Evolutionary conservation across 2,113 vertebrate genomes (phyloP).

Genomic region (Eubucco bourcierii): DNA sequence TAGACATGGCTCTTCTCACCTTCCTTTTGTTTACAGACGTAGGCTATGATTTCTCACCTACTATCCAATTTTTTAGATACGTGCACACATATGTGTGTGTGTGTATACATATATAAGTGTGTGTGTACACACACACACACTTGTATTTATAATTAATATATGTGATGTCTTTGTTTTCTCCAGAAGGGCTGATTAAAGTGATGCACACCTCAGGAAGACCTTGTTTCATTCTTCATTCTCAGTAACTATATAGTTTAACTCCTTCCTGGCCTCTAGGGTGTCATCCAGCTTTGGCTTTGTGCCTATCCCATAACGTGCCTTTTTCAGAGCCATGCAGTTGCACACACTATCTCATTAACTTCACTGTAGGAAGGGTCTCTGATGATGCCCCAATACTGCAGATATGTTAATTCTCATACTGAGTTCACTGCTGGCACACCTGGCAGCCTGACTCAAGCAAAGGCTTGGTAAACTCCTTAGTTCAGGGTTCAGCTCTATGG

Average conservation of each 20-base stretch:
- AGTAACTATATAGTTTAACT: neutral
- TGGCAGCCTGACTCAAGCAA: neutral
- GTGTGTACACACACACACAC: no score
- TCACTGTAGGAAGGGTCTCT: neutral
- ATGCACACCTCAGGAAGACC: neutral
- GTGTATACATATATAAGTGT: no score
- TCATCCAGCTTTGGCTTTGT: neutral
- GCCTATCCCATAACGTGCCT: neutral
- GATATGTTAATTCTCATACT: accelerated
- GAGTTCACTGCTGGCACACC: neutral
- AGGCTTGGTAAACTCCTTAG: neutral
- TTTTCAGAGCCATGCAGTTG: neutral
- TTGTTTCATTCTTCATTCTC: neutral
- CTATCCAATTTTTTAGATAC: constrained; percentile 1
- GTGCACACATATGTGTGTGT: no score
- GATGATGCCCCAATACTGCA: neutral
- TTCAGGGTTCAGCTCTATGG: neutral
- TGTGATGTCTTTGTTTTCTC: constrained; percentile 8
- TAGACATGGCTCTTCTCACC: constrained; percentile 17
- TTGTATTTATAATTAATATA: no score
- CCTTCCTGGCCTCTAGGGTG: neutral
- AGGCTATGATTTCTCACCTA: constrained; percentile 42
- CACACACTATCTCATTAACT: neutral
- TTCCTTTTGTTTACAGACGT: constrained; percentile 35
- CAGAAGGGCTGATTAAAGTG: constrained; percentile 21